Conservation (phyloP, 2,888 invertebrate species). For the Brenthis ino region DNA sequence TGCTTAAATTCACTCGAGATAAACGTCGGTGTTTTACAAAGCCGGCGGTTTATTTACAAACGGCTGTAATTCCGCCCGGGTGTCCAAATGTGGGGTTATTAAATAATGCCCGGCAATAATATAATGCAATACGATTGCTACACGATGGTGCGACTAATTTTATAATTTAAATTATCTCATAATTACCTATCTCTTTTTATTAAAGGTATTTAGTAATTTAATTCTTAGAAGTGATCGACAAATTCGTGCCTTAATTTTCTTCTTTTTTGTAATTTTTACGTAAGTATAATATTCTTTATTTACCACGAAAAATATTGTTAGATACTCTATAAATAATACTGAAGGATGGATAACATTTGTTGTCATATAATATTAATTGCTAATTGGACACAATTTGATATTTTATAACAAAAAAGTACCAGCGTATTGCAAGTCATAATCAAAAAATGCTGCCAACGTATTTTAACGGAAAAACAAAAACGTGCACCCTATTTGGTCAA, state of each 20-base stretch:
- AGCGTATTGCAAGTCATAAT: neutral
- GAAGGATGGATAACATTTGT: too few relatives aligned
- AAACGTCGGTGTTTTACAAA: conserved; percentile 48
- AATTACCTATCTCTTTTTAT: neutral
- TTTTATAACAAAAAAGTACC: neutral
- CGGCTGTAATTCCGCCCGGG: conserved; percentile 69
- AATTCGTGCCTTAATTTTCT: too few relatives aligned
- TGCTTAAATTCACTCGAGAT: conserved; percentile 11
- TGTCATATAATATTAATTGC: too few relatives aligned
- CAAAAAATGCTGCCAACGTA: neutral
- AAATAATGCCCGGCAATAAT: conserved; percentile 63
- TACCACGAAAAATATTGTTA: neutral
- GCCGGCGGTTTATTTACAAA: conserved; percentile 74
- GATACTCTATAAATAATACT: too few relatives aligned
- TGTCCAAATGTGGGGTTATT: conserved; percentile 74
- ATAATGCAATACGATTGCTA: conserved; percentile 38
- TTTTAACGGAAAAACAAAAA: conserved; percentile 13
- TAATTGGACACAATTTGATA: too few relatives aligned
- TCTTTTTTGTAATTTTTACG: neutral
- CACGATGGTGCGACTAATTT: conserved; percentile 41
- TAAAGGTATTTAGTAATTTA: too few relatives aligned
- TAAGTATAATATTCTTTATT: neutral
- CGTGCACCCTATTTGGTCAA: conserved; percentile 48
- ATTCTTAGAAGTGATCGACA: too few relatives aligned
- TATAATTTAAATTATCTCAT: conserved; percentile 19